Percentiles rank a stretch among this genome's conserved stretches.
Conservation (phyloP, 2,113 vertebrate genomes). For the Melanocharis versteri region DNA sequence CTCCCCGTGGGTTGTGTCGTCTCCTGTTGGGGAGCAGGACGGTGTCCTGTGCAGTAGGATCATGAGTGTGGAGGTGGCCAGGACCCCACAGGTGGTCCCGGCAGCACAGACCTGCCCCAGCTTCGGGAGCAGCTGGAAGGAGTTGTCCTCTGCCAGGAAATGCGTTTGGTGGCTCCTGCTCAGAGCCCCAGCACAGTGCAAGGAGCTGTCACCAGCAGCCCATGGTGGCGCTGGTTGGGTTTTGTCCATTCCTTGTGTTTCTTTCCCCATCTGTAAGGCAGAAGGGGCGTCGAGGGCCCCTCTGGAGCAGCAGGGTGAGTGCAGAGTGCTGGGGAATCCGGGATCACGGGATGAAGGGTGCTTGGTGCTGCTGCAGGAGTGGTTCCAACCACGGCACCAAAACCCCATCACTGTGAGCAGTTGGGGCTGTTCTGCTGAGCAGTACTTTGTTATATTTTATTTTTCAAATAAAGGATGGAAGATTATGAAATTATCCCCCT, state of each 20-base stretch:
- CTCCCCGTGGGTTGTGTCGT: background rate
- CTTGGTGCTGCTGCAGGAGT: background rate
- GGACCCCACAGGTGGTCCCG: rapidly evolving
- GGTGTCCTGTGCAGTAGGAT: rapidly evolving
- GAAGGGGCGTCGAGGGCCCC: background rate
- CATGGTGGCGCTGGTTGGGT: rapidly evolving
- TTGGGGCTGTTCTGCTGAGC: background rate
- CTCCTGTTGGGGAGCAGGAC: background rate
- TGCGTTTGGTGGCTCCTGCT: background rate
- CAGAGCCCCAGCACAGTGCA: rapidly evolving
- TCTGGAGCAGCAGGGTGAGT: background rate
- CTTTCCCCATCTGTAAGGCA: background rate
- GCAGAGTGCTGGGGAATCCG: background rate
- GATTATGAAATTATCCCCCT: conserved; percentile 63
- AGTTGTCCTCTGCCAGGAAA: background rate
- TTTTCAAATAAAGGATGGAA: conserved; percentile 29
- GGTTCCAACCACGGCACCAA: background rate
- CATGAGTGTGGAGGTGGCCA: rapidly evolving
- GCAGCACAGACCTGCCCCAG: background rate
- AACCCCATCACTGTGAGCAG: background rate
- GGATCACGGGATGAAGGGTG: rapidly evolving
- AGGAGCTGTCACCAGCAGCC: background rate
- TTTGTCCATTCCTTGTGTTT: background rate
- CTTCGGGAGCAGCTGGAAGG: rapidly evolving
- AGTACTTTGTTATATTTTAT: background rate